Conservation (phyloP, 1,140 invertebrate species). For the Reticulitermes speratus region DNA sequence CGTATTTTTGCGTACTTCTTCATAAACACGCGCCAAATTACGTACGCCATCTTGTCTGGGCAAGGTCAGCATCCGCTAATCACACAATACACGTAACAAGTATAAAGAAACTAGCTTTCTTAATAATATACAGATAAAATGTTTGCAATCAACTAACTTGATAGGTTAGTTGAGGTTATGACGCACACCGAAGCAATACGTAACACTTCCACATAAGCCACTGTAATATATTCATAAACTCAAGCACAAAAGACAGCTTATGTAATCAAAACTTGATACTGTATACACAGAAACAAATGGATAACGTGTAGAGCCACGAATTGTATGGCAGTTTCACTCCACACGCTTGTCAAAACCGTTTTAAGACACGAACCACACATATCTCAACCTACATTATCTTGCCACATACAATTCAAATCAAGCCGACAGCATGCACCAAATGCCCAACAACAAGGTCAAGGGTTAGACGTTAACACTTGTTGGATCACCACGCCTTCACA, state of each 20-base stretch:
- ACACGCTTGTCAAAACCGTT: not conserved
- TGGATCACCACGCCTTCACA: too few relatives aligned
- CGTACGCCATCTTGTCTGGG: constrained; percentile 48
- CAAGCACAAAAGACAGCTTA: not conserved
- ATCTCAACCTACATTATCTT: not conserved
- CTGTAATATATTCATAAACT: not conserved
- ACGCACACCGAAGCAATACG: not conserved
- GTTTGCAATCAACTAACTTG: not conserved
- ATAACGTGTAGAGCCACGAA: not conserved
- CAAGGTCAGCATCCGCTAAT: not conserved
- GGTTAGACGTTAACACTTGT: not conserved
- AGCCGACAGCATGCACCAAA: not conserved
- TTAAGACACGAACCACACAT: not conserved
- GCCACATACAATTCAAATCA: not conserved
- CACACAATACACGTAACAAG: not conserved
- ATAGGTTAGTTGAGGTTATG: not conserved
- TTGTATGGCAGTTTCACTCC: not conserved
- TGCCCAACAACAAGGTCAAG: not conserved
- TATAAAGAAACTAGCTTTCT: not conserved
- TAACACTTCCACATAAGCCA: not conserved
- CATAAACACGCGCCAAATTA: constrained; percentile 52
- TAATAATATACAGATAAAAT: not conserved
- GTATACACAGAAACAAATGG: not conserved
- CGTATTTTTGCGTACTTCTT: constrained; percentile 54
- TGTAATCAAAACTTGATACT: not conserved